These are phyloP conservation scores for Dryoscopus gambensis DNA, from an alignment of 2,113 vertebrate species.

Conservation along the genomic window DNA sequence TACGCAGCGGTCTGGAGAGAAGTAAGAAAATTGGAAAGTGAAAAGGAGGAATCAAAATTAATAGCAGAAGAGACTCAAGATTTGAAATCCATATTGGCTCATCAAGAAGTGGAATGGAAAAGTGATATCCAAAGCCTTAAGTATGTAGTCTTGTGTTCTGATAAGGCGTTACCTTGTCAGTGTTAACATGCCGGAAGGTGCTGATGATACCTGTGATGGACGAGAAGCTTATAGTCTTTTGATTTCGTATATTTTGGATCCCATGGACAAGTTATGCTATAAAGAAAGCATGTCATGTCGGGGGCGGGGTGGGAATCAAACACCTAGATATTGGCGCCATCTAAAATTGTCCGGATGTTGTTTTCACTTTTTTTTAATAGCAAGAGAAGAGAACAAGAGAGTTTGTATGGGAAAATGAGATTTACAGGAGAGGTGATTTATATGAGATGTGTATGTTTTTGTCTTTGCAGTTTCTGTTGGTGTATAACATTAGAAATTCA, in stretches of 20 bases:
- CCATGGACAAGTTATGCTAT: neutral
- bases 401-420: neutral
- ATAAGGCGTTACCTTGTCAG: neutral
- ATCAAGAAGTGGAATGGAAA: constrained; percentile 32
- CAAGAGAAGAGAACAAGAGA: neutral
- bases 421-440: neutral
- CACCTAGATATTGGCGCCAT: neutral
- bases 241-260: neutral
- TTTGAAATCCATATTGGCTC: constrained; percentile 30
- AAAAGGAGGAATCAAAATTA: neutral
- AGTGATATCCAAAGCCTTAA: constrained; percentile 37
- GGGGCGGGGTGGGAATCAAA: too few species aligned
- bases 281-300: neutral
- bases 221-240: neutral
- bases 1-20: neutral
- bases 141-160: neutral
- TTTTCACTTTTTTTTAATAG: neutral
- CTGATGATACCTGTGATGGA: neutral
- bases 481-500: neutral
- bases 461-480: neutral
- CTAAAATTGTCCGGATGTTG: neutral
- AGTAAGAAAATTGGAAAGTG: constrained; percentile 8
- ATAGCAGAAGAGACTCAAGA: neutral
- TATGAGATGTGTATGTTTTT: neutral
- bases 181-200: neutral